Evolutionary conservation across 2,888 invertebrate species (phyloP).

Genomic region (Anticlea derivata): DNA sequence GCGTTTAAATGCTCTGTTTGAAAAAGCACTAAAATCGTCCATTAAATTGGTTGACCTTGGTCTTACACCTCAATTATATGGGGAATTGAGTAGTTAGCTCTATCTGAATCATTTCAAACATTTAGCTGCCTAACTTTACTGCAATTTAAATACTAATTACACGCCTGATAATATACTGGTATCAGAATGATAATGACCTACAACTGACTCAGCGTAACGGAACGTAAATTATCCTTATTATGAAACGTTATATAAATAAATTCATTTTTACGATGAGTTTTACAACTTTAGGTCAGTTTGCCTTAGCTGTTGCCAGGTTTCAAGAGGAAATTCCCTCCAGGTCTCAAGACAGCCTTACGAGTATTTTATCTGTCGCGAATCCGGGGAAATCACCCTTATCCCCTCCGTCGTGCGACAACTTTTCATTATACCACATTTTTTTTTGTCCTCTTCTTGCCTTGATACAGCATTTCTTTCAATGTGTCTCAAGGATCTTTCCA

Average conservation of each 20-base stretch:
- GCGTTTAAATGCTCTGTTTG: slow-evolving; percentile 13
- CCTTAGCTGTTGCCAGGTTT: no score
- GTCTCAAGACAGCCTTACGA: no score
- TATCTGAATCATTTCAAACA: not conserved
- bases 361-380: no score
- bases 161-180: slow-evolving; percentile 2
- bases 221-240: slow-evolving; percentile 1
- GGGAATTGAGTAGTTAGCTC: not conserved
- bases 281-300: no score
- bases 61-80: slow-evolving; percentile 13
- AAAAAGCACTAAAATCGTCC: slow-evolving; percentile 28
- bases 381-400: no score
- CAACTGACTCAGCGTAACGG: slow-evolving; percentile 13
- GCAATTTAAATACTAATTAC: not conserved
- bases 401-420: no score
- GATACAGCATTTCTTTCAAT: no score
- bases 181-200: slow-evolving; percentile 25
- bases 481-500: no score
- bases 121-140: not conserved
- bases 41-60: slow-evolving; percentile 31
- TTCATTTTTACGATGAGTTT: no score
- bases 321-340: slow-evolving; percentile 2
- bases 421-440: no score
- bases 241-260: no score
- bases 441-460: no score